Evolutionary conservation across 2,113 vertebrate species (phyloP).

Genomic region (Phrynosoma blainvillii): DNA sequence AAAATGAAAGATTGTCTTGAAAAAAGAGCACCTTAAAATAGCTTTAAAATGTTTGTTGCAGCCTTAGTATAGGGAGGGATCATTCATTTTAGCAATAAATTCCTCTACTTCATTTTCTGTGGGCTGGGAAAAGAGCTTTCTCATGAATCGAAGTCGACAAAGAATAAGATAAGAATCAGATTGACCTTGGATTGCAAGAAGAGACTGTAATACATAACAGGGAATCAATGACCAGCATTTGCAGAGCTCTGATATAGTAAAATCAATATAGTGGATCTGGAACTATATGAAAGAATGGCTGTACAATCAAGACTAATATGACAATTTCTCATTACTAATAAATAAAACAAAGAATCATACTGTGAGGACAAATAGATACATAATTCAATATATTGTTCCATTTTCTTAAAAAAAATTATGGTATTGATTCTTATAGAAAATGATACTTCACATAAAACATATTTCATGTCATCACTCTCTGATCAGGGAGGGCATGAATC

Average conservation of each 20-base stretch:
- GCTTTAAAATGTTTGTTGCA: neutral
- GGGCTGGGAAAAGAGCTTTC: neutral
- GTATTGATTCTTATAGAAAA: constrained; percentile 57
- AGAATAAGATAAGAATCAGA: constrained; percentile 18
- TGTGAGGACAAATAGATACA: constrained; percentile 19
- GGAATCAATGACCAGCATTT: neutral
- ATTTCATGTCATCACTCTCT: constrained; percentile 34
- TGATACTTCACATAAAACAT: neutral
- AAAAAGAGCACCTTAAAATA: neutral
- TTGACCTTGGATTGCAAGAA: constrained; percentile 27
- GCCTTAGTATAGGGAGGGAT: neutral
- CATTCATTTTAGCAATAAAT: constrained; percentile 15
- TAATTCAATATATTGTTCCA: constrained; percentile 34
- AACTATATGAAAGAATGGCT: constrained; percentile 31
- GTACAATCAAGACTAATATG: neutral
- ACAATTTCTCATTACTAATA: constrained; percentile 41
- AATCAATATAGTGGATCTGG: constrained; percentile 22
- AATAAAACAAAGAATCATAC: constrained; percentile 15
- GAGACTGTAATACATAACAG: neutral
- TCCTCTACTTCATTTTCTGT: neutral
- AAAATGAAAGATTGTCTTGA: neutral
- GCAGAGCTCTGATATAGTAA: neutral
- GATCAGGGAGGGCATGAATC: neutral
- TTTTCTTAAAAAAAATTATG: constrained; percentile 42
- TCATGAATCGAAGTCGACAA: constrained; percentile 7